phyloP scores from a whole-genome alignment of 2,797 vertebrate species.

The Hippopotamyrus pictus region DNA sequence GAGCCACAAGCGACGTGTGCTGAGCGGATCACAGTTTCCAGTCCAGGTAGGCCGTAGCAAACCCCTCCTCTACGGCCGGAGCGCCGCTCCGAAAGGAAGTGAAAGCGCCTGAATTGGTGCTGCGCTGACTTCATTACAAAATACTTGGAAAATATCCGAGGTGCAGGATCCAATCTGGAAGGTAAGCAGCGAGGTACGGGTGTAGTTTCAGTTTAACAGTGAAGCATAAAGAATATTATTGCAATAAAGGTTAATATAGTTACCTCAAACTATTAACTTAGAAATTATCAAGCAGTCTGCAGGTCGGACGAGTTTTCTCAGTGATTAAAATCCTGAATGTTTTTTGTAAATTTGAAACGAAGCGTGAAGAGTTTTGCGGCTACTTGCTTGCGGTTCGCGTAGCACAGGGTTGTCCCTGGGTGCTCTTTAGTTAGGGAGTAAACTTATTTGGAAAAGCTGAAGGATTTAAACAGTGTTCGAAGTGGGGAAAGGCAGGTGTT shows the following conservation, averaged over 20 bases:
- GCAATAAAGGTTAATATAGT: not conserved
- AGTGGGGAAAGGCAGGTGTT: not conserved
- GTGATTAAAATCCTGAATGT: not conserved
- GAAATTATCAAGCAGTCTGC: not conserved
- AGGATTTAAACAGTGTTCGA: not conserved
- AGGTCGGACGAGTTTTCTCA: not conserved
- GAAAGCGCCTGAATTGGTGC: not conserved
- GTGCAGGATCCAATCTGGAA: not conserved
- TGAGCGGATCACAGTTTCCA: not conserved
- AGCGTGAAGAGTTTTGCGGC: not conserved
- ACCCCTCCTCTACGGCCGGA: not conserved
- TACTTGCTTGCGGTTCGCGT: not conserved
- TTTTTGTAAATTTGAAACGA: not conserved
- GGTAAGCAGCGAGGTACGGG: not conserved
- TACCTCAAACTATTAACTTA: not conserved
- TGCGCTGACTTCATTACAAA: not conserved
- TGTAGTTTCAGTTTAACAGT: not conserved
- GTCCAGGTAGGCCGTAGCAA: not conserved
- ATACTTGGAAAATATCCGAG: not conserved
- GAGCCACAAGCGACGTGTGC: not conserved
- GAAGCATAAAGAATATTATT: not conserved
- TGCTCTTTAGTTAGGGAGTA: not conserved
- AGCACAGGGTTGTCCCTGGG: not conserved
- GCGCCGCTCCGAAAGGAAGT: constrained; percentile 4
- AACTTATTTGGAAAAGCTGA: not conserved